These are phyloP conservation scores for Scelioninae gen. 1 DNA, from an alignment of 2,888 invertebrate genomes.

Conservation along the genomic window DNA sequence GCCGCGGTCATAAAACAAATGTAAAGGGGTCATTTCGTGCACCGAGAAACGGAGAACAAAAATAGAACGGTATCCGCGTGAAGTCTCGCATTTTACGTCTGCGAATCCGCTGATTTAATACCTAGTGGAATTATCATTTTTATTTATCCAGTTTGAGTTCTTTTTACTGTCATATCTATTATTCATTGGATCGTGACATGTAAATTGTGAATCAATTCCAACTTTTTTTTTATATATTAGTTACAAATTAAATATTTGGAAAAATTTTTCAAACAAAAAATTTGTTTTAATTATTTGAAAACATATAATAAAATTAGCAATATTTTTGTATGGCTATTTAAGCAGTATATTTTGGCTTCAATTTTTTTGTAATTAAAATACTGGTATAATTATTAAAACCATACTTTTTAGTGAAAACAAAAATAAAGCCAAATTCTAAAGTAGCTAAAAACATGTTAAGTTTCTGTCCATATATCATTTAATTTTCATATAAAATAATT, in stretches of 20 bases:
- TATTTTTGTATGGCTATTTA: no score
- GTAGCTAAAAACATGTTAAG: background rate
- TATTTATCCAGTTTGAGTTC: constrained; percentile 13
- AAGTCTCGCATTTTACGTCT: constrained; percentile 36
- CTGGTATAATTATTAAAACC: no score
- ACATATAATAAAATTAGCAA: no score
- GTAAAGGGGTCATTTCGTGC: constrained; percentile 58
- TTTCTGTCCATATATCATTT: background rate
- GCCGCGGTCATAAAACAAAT: constrained; percentile 55
- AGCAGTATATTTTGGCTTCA: no score
- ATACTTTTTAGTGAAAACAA: background rate
- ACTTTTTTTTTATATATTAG: background rate
- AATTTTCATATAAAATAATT: constrained; percentile 17
- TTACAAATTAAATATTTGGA: background rate
- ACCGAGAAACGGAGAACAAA: constrained; percentile 55
- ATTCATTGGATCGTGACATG: background rate
- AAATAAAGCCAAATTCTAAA: background rate
- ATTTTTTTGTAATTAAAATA: no score
- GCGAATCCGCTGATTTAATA: constrained; percentile 50
- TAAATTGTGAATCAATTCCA: background rate
- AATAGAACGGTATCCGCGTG: constrained; percentile 49
- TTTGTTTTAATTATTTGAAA: no score
- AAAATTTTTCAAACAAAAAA: background rate
- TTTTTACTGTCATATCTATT: background rate
- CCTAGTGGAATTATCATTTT: constrained; percentile 54